Percentiles rank a stretch among this genome's conserved stretches.
phyloP scores from a whole-genome alignment of 2,797 vertebrate species.

The Siniperca undulata region DNA sequence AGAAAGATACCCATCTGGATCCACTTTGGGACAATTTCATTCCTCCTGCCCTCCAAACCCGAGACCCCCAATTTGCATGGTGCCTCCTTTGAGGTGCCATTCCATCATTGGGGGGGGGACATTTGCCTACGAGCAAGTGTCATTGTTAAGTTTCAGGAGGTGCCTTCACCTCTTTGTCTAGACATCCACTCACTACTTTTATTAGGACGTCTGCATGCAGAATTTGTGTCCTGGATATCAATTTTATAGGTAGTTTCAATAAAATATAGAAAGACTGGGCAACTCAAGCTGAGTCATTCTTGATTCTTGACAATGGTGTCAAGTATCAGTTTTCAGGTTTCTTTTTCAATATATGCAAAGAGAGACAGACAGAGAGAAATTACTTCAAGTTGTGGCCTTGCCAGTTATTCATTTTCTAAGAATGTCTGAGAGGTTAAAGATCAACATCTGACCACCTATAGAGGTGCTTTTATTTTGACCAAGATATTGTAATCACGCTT shows the following conservation, averaged over 20 bases:
- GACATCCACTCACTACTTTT: conserved; percentile 28
- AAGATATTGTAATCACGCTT: background rate
- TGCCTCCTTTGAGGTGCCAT: conserved; percentile 80
- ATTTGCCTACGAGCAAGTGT: conserved; percentile 66
- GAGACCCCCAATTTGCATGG: conserved; percentile 69
- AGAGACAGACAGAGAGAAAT: conserved; percentile 29
- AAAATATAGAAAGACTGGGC: conserved; percentile 10
- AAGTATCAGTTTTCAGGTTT: conserved; percentile 9
- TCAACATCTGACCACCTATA: conserved; percentile 17
- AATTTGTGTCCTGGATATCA: background rate
- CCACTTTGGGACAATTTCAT: conserved; percentile 78
- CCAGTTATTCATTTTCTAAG: conserved; percentile 66
- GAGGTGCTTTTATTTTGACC: background rate
- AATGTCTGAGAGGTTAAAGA: conserved; percentile 75
- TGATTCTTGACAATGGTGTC: background rate
- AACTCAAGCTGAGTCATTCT: conserved; percentile 1
- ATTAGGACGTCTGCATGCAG: conserved; percentile 11
- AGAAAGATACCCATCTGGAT: conserved; percentile 80
- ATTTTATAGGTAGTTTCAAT: conserved; percentile 13
- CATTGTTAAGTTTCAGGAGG: conserved; percentile 67
- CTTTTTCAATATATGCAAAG: background rate
- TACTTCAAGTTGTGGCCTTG: conserved; percentile 79
- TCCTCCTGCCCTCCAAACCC: conserved; percentile 64
- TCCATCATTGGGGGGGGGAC: conserved; percentile 59
- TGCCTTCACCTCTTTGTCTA: conserved; percentile 44